Percentiles rank a stretch among this genome's conserved stretches.
phyloP scores from a whole-genome alignment of 92 coral and sea anemone species.

The Montipora capitata region DNA sequence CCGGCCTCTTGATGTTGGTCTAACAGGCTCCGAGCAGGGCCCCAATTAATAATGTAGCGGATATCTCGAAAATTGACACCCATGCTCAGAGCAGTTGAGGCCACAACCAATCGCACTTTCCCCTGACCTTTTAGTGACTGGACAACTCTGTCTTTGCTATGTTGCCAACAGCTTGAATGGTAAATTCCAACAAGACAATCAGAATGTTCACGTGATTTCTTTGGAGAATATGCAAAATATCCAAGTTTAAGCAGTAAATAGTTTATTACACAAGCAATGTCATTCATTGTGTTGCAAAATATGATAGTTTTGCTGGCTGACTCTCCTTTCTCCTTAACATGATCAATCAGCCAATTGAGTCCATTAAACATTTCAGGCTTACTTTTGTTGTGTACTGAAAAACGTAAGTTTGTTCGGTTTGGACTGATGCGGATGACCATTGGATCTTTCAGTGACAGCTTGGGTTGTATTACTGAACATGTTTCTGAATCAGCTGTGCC shows the following conservation, averaged over 20 bases:
- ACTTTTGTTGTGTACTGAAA: conserved; percentile 16
- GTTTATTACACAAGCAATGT: conserved; percentile 54
- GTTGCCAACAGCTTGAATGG: conserved; percentile 48
- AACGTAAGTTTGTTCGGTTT: conserved; percentile 35
- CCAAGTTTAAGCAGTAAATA: conserved; percentile 47
- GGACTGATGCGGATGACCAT: no score
- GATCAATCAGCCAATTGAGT: conserved; percentile 52
- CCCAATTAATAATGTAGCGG: conserved; percentile 52
- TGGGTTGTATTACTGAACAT: no score
- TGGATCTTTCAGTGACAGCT: no score
- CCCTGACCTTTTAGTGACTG: conserved; percentile 53
- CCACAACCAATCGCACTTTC: conserved; percentile 38
- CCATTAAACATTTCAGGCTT: conserved; percentile 18
- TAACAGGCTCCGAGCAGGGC: conserved; percentile 55
- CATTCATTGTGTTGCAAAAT: conserved; percentile 65
- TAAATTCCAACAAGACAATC: conserved; percentile 60
- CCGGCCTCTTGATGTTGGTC: conserved; percentile 76
- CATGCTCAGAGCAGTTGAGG: conserved; percentile 67
- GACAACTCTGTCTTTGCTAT: conserved; percentile 48
- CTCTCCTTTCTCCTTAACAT: conserved; percentile 28
- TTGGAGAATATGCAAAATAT: conserved; percentile 43
- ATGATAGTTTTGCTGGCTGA: conserved; percentile 44
- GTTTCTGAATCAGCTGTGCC: no score
- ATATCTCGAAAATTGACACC: conserved; percentile 68
- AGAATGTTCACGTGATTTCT: conserved; percentile 19